Base-by-base conservation (phyloP, 2,113 vertebrate species). In the Tyto alba region DNA sequence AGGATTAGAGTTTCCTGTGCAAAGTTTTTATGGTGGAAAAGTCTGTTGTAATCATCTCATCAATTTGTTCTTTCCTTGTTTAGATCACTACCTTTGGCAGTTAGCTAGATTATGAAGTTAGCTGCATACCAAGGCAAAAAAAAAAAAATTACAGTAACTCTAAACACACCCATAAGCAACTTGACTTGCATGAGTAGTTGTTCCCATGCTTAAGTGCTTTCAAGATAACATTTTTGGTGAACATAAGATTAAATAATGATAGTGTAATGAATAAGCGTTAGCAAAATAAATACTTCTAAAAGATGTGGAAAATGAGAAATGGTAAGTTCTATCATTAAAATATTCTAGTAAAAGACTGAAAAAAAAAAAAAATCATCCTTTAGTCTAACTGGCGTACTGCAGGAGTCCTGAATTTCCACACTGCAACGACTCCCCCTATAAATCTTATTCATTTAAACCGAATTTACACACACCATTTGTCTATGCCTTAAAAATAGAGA, bases 371-470 rank as follows among this genome's bases (percentile, higher is more conserved):
- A 36, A 60, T 30, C 64, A 77, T 76, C 59, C 38, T 69, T 85
- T 52, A 45, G 16, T 26, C 73, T 75, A 34, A 3, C 60, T 48
- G 60, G 55, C n/a, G 30, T 52, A 64, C 43, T 76, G 53, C 60
- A 85, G n/a, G 66, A 57, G 72, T 43, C 83, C 94, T 52, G 78
- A 53, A 68, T 91, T 81, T 79, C 93, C 91, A 91, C 81, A 85
- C 75, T 45, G 64, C 71, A 40, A 5, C 5, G 38, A 84, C 19
- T 72, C 27, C 45, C 73, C 40, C n/a, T 87, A 87, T 68, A 93
- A 89, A 97, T 92, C 91, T 59, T 66, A 38, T 71, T 90, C 53
- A 73, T 94, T 92, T 75, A 72, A 87, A 85, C 80, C 22, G 60
- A 79, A 86, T 89, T 72, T 87, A 63, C n/a, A 92, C 76, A 85